Percentiles rank a stretch among this genome's conserved stretches.
These are phyloP conservation scores for Bambusicola thoracicus DNA, from an alignment of 2,113 vertebrate genomes.

Conservation along the genomic window DNA sequence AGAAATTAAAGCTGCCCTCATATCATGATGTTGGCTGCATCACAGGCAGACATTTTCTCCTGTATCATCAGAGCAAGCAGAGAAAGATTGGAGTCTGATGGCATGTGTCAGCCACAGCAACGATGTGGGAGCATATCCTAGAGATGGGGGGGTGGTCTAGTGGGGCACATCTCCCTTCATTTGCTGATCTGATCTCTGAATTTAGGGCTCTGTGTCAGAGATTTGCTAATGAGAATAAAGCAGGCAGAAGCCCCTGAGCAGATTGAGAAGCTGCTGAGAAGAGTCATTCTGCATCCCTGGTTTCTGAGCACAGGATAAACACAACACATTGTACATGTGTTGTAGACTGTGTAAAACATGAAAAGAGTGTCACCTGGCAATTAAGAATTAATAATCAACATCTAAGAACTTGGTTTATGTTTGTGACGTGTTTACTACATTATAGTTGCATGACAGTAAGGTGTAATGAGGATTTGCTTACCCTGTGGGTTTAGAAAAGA, in stretches of 20 bases:
- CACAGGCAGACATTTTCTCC: background rate
- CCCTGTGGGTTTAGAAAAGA: background rate
- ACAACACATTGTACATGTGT: background rate
- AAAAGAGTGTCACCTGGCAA: background rate
- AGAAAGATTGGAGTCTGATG: background rate
- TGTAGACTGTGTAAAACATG: background rate
- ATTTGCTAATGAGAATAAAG: background rate
- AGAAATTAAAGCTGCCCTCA: background rate
- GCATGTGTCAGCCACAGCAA: background rate
- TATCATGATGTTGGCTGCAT: background rate
- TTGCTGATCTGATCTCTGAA: background rate
- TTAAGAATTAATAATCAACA: background rate
- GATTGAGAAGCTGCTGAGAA: background rate
- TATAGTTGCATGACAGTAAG: background rate
- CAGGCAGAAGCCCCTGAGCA: background rate
- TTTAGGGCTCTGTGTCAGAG: background rate
- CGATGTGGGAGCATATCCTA: background rate
- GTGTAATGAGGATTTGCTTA: background rate
- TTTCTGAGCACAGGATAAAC: background rate
- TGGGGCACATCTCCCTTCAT: accelerated
- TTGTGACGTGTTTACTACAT: background rate
- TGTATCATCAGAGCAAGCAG: background rate
- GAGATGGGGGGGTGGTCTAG: background rate
- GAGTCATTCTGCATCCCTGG: background rate
- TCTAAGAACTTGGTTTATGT: background rate